Base-by-base conservation (phyloP, 2,113 vertebrate genomes). In the Triplophysa siluroides region DNA sequence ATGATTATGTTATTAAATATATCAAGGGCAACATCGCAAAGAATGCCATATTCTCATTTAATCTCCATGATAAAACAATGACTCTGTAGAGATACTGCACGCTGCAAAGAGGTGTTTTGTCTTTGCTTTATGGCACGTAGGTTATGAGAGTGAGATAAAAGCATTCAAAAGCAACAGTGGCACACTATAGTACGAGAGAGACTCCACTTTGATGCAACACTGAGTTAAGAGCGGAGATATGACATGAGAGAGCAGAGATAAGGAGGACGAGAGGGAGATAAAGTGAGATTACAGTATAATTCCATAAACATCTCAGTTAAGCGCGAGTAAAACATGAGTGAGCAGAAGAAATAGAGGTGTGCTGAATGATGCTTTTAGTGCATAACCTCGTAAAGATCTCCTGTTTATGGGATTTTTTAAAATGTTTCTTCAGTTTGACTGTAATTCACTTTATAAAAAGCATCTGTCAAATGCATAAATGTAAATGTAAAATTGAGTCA, bases 41-140 rank as follows among this genome's bases (percentile, higher is more conserved):
- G 73, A 61, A 29, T 76, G 61, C 52, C 21, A 26, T 16, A 23
- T n/a, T 71, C 61, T 52, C 61, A 26, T 61, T n/a, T 61, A 21
- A 74, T 58, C 60, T 41, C 54, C 14, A 24, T 62, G 47, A 45
- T 81, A 24, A 61, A 84, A 78, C 78, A 60, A 58, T 56, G n/a
- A 12, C 60, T 56, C 19, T 68, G 58, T 67, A 38, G 0, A 54
- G 68, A 66, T 65, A 66, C 5, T 19, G 60, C 65, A 70, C 61
- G 8, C 19, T 24, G 38, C 78, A 26, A 21, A 70, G 23, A 76
- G 3, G 21, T 81, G 79, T 84, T 84, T 84, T 69, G 83, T 78
- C 76, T 84, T 64, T 60, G 76, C 33, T 47, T 29, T 43, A 63
- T 47, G 43, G 64, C 72, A 67, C n/a, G 12, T 3, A 26, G 12